Evolutionary conservation across 37 sponge, comb jelly and placozoan species (phyloP).

Genomic region (Agelas oroides): DNA sequence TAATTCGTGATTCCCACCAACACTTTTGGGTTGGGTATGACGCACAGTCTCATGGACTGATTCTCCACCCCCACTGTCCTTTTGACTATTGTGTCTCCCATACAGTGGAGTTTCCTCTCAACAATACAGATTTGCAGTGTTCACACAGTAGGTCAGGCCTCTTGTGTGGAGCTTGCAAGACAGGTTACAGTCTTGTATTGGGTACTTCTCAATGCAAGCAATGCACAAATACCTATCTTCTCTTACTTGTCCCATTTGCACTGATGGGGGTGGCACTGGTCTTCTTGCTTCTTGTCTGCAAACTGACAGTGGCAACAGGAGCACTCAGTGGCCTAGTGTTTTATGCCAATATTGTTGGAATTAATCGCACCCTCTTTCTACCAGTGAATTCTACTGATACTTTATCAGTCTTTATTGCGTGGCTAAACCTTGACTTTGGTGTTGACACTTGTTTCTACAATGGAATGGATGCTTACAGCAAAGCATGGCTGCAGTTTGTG

Average conservation of each 20-base stretch:
- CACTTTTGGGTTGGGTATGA: conserved; percentile 1
- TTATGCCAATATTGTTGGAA: neutral
- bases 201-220: neutral
- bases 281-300: neutral
- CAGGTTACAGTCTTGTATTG: conserved; percentile 1
- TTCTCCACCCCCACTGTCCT: too few species aligned
- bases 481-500: conserved; percentile 13
- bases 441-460: conserved; percentile 3
- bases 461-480: conserved; percentile 4
- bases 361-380: neutral
- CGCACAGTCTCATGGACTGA: neutral
- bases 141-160: neutral
- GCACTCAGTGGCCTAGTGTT: neutral
- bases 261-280: neutral
- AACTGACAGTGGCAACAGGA: neutral
- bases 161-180: conserved; percentile 3
- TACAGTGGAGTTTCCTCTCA: neutral
- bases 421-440: conserved; percentile 12
- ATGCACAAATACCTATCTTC: neutral
- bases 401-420: neutral
- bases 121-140: neutral
- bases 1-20: too few species aligned
- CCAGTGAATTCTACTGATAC: neutral
- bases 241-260: neutral
- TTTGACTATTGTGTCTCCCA: too few species aligned